Evolutionary conservation across 1,140 invertebrate genomes (phyloP), one percentile per base, ranked within the genome.

Genomic region (honey bee (Apis mellifera)): DNA sequence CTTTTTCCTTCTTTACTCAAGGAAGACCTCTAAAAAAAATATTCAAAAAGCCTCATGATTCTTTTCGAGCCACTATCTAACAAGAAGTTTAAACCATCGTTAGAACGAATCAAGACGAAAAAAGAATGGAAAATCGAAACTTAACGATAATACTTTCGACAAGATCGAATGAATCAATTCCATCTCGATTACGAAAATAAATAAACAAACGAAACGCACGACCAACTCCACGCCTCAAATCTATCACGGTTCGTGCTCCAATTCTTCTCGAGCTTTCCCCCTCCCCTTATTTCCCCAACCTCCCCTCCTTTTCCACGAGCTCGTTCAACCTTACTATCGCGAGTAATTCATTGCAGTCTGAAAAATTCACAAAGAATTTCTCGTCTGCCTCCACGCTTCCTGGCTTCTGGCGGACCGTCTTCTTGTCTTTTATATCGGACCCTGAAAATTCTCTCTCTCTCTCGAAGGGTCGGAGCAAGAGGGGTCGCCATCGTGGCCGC

Each of bases 361-460:
- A 87, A 87, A 87, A 87, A 86, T 87, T 87, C 82, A 86, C 85
- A 83, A 78, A 82, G 73, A 82, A 72, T 74, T 74, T 55, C 68
- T 82, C 70, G 72, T 60, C 68, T 64, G 50, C 76, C 42, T 48
- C 62, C 42, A 48, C 21, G 69, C 72, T 74, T 70, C 60, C 64
- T 32, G 13, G 62, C 54, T 77, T 60, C 76, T 59, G 73, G 60
- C 54, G 32, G 19, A 42, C 32, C 78, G 71, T 32, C 69, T 65
- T 76, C 87, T 86, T 83, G 82, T 87, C 85, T 87, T 84, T 86
- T 86, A 87, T 82, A 86, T 84, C 48, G 64, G 71, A 62, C 54
- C 69, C 64, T 76, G 85, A 86, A 42, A 81, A 84, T 87, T 78
- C 81, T 84, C 32, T 42, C 5, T 42, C 32, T 7, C 32, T 42